phyloP scores from a whole-genome alignment of 2,888 invertebrate genomes.

The Apeira syringaria region DNA sequence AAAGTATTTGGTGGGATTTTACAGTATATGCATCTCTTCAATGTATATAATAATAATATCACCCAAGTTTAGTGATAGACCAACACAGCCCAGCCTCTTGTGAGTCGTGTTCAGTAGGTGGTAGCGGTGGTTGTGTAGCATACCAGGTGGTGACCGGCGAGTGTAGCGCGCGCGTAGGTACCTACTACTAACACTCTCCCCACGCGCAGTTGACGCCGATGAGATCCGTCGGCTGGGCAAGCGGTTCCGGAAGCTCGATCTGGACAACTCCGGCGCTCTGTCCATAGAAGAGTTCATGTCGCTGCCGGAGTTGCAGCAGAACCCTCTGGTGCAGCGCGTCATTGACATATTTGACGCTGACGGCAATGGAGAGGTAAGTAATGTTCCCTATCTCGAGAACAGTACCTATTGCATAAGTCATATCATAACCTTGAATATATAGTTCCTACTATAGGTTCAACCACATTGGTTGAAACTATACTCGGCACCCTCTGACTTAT shows the following conservation, averaged over 20 bases:
- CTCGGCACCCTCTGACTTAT: no score
- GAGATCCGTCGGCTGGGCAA: constrained; percentile 99
- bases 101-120: neutral
- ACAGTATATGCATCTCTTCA: no score
- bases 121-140: constrained; percentile 1
- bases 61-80: no score
- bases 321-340: constrained; percentile 99
- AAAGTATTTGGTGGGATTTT: no score
- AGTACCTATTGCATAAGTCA: no score
- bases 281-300: constrained; percentile 99
- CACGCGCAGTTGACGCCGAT: constrained; percentile 95
- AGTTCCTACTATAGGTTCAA: no score
- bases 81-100: no score
- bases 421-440: no score
- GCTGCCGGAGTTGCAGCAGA: constrained; percentile 99
- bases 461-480: no score
- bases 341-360: constrained; percentile 99
- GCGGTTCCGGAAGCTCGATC: constrained; percentile 98
- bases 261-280: constrained; percentile 99
- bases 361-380: constrained; percentile 97
- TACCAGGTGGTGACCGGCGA: no score
- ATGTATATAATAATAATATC: no score
- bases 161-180: neutral
- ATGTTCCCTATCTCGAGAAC: no score
- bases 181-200: constrained; percentile 9